Evolutionary conservation across 2,113 vertebrate species (phyloP).

Genomic region (Tyto alba): DNA sequence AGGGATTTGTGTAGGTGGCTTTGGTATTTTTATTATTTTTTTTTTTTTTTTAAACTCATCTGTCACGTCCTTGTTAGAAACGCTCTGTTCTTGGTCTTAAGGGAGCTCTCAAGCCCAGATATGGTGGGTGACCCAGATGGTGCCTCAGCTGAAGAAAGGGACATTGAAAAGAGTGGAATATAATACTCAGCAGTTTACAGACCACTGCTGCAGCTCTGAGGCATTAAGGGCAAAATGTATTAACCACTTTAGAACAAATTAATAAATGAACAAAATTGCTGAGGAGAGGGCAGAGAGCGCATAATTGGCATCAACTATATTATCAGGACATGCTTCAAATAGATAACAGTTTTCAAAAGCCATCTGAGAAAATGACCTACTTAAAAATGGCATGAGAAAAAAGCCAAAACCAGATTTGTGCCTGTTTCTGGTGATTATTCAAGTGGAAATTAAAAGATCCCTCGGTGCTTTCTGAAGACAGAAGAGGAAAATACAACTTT

Average conservation of each 20-base stretch:
- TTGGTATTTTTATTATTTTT: not conserved
- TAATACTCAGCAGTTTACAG: not conserved
- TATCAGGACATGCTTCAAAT: not conserved
- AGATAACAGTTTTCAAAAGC: slow-evolving; percentile 19
- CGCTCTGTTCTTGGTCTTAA: not conserved
- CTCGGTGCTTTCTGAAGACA: not conserved
- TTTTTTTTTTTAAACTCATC: not conserved
- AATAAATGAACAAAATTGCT: not conserved
- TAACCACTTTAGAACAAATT: not conserved
- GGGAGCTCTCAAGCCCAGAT: not conserved
- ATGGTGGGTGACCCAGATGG: slow-evolving; percentile 23
- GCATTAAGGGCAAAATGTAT: not conserved
- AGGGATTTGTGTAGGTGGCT: not conserved
- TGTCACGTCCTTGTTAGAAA: not conserved
- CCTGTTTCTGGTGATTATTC: not conserved
- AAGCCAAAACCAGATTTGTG: not conserved
- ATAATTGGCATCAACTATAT: not conserved
- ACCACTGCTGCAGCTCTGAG: not conserved
- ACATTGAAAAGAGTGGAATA: not conserved
- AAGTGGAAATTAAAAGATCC: slow-evolving; percentile 1
- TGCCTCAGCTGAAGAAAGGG: not conserved
- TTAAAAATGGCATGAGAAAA: not conserved
- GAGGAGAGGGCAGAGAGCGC: not conserved
- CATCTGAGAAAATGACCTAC: not conserved
- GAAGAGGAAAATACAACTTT: not conserved